Percentiles rank a stretch among this genome's conserved stretches.
These are phyloP conservation scores for Suricata suricatta DNA, from an alignment of 2,113 vertebrate genomes.

Conservation along the genomic window DNA sequence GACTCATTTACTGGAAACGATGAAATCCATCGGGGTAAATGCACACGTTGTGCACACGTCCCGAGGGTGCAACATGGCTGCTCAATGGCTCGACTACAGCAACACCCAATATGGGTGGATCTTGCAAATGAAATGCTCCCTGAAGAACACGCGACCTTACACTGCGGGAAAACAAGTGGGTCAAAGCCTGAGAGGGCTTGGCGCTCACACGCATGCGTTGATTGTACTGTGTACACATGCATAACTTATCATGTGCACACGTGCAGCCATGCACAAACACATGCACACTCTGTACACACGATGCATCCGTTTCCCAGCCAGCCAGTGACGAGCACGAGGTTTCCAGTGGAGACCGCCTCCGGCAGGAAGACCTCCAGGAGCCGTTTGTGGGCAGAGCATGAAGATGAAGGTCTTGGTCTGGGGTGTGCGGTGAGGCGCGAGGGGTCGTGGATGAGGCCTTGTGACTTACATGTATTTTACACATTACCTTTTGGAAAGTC, in stretches of 20 bases:
- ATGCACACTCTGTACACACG: fast-evolving
- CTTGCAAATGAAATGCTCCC: neutral
- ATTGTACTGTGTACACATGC: too few species aligned
- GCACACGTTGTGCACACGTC: fast-evolving
- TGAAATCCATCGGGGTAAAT: fast-evolving
- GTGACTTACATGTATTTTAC: neutral
- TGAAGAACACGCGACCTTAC: fast-evolving
- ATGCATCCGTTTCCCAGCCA: neutral
- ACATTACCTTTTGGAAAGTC: neutral
- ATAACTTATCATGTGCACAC: too few species aligned
- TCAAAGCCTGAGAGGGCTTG: neutral
- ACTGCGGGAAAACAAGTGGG: neutral
- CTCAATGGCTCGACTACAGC: too few species aligned
- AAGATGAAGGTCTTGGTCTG: too few species aligned
- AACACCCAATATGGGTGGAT: fast-evolving
- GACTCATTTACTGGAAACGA: fast-evolving
- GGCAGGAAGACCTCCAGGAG: neutral
- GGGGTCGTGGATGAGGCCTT: too few species aligned
- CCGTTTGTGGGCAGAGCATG: too few species aligned
- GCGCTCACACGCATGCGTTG: fast-evolving
- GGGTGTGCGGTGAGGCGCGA: fast-evolving
- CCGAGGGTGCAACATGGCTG: fast-evolving
- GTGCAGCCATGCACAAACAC: neutral
- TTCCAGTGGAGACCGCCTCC: neutral
- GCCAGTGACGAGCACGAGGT: too few species aligned